Base-by-base conservation (phyloP, 2,113 vertebrate genomes). In the Cyphomyrus plagiostoma region DNA sequence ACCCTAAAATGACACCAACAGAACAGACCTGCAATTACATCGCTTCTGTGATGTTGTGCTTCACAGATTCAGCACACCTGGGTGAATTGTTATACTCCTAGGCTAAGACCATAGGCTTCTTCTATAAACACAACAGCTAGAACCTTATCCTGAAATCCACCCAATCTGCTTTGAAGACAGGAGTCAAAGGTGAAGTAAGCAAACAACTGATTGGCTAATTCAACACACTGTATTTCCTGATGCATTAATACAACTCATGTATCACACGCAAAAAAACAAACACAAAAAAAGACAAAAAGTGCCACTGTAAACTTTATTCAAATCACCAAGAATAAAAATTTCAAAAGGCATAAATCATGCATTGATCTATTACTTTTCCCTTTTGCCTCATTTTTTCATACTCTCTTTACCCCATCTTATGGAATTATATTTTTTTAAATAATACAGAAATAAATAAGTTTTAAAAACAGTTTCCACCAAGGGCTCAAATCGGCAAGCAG, bases 281-380 rank as follows among this genome's bases (percentile, higher is more conserved):
- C 9, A 53, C 46, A 52, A 82, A 8, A 62, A 53, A 30, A 1
- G 23, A 5, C n/a, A 45, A 82, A 89, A 45, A 30, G 82, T 86
- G 89, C 90, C 91, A 90, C 74, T 90, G 90, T 35, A 83, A 66
- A 35, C 56, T 91, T 91, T 70, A 13, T 17, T 66, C 45, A 90
- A 86, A 4, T 87, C 86, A 90, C 86, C 82, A 52, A 90, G 42
- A 56, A 90, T 45, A 35, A 66, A 74, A 86, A 82, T 49, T 35
- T 89, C 35, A 66, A 77, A 90, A 84, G 88, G 53, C 91, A 89
- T 91, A 56, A 83, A 92, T 62, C 92, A 93, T 92, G 92, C 90
- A 91, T 15, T 89, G 52, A 92, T 30, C 82, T 77, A 77, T 77
- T 30, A 50, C 92, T 90, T 91, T 89, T 91, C n/a, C n/a, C 2